Base-by-base conservation (phyloP, 2,888 invertebrate genomes). In the Trachelus iudaicus region DNA sequence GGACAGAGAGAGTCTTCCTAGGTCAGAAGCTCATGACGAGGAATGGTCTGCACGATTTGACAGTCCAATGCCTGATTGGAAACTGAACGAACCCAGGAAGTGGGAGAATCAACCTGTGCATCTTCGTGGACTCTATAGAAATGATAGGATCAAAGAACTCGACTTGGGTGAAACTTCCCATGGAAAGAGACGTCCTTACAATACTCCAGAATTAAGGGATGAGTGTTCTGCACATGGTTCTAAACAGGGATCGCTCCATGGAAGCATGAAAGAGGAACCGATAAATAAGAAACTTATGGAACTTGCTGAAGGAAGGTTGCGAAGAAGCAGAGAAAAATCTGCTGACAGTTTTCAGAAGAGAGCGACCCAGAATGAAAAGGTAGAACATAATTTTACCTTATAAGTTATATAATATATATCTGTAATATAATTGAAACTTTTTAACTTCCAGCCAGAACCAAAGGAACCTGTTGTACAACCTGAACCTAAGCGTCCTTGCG, bases 401-500 rank as follows among this genome's bases (percentile, higher is more conserved):
- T 23, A 3, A 56, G 9, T 56, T 9, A 56, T 23, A 2, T 9
- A 23, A 56, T 56, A 56, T 56, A 23, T 23, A 56, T 9, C 9
- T 56, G 23, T 56, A 56, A 56, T 56, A 9, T 23, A 56, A 56
- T 23, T 56, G 23, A 23, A 6, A 56, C 23, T 23, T 9, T 56
- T 56, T 23, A 56, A 56, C 56, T 56, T 9, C 23, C 83, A 0
- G 9, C 92, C 84, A 1, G 92, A 92, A 76, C 77, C 90, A 73
- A 94, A 94, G 85, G 94, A 94, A 82, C 82, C 86, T 3, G 89
- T 90, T 37, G 87, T 34, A 23, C 56, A 56, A 84, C 76, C 89
- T 85, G 79, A 88, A 78, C 81, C 87, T 0, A 90, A 90, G 78
- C 86, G 90, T 73, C 78, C 86, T 2, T 88, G 89, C 37, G 85